Base-by-base conservation (phyloP, 2,113 vertebrate genomes). In the Tympanuchus pallidicinctus region DNA sequence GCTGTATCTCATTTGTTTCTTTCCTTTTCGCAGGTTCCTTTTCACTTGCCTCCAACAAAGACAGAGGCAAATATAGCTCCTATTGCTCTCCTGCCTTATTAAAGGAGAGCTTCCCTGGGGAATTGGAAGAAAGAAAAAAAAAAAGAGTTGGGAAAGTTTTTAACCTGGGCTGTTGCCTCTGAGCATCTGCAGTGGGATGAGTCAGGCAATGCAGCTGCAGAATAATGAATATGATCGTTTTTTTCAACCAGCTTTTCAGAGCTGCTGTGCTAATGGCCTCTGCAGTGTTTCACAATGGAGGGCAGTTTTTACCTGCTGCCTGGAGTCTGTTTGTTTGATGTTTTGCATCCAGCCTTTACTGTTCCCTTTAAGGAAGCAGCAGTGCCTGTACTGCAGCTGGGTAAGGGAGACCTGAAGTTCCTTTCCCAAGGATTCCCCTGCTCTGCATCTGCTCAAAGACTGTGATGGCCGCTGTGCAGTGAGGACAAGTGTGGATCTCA, bases 211-310 rank as follows among this genome's bases (percentile, higher is more conserved):
- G 75, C 47, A 70, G 56, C 48, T 77, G 21, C 54, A 79, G 75
- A n/a, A 47, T 71, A 76, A 82, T 2, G 2, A 83, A 77, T 60
- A 60, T 34, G 50, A 93, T 79, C 3, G 13, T 60, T 50, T 71
- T 25, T 85, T 91, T 91, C 82, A 88, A 86, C 3, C 3, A 91
- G 73, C 38, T 19, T 14, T 93, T 75, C 74, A 72, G 45, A 91
- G 56, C 54, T 76, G 88, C n/a, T 17, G 18, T 16, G 57, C n/a
- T 76, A 61, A 43, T 14, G 25, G 20, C 18, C 61, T 61, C 80
- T 78, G 28, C 30, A 77, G 40, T 2, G 2, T 27, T 76, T 74
- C 54, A 50, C 6, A 59, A 71, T 0, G 10, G 8, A 38, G 27
- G 19, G 16, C 6, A 24, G 36, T 61, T 79, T 67, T 60, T 38